Percentiles rank a stretch among this genome's conserved stretches.
These are phyloP conservation scores for Cotesia chilonis DNA, from an alignment of 1,140 invertebrate species.

Conservation along the genomic window DNA sequence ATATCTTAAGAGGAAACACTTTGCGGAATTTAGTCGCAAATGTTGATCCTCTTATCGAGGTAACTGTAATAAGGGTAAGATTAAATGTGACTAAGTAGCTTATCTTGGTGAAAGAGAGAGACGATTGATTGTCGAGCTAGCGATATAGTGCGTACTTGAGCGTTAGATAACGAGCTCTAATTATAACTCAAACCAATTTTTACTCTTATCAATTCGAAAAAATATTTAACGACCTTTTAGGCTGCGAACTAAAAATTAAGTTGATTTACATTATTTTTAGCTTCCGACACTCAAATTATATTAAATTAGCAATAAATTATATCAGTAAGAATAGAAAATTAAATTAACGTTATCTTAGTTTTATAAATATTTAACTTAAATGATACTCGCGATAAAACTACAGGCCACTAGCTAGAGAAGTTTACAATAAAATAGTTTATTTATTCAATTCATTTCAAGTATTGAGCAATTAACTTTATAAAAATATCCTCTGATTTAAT, in stretches of 20 bases:
- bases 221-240: too few species aligned
- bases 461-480: too few species aligned
- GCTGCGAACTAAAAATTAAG: too few species aligned
- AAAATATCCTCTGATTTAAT: too few species aligned
- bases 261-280: too few species aligned
- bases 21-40: conserved; percentile 40
- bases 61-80: conserved; percentile 52
- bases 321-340: too few species aligned
- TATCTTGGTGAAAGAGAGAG: conserved; percentile 40
- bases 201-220: too few species aligned
- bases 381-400: conserved; percentile 34
- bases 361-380: conserved; percentile 8
- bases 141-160: conserved; percentile 8
- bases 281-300: too few species aligned
- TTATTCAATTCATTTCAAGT: too few species aligned
- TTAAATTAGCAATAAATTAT: too few species aligned
- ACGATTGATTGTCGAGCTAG: conserved; percentile 5
- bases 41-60: conserved; percentile 54
- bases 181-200: too few species aligned
- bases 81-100: conserved; percentile 50
- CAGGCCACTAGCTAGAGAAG: conserved; percentile 24
- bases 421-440: not conserved
- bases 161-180: conserved; percentile 7
- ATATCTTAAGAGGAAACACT: conserved; percentile 42
- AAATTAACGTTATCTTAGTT: not conserved